Conservation (phyloP, 1,140 invertebrate genomes). For the Trigoniulus corallinus region DNA sequence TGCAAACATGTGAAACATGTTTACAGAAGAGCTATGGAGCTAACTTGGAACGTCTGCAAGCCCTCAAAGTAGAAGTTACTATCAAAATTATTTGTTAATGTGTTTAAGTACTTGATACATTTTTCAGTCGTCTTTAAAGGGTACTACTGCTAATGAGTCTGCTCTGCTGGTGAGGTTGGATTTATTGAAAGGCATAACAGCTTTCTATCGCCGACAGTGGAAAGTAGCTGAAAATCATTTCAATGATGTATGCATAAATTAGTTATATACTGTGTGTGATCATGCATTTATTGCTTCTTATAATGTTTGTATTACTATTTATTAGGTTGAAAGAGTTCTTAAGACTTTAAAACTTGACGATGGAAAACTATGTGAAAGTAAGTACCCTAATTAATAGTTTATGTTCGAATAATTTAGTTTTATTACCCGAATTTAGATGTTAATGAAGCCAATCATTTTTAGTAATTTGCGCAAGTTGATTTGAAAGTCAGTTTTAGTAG, state of each 20-base stretch:
- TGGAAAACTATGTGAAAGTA: background rate
- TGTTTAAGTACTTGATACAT: background rate
- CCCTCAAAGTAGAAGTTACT: slow-evolving; percentile 13
- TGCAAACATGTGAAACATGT: slow-evolving; percentile 42
- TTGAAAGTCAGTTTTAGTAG: too few species aligned
- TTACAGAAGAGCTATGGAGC: slow-evolving; percentile 50
- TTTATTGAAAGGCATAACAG: slow-evolving; percentile 53
- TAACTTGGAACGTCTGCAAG: slow-evolving; percentile 46
- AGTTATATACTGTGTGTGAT: too few species aligned
- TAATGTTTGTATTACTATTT: background rate
- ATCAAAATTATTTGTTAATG: background rate
- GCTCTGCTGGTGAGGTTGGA: slow-evolving; percentile 55
- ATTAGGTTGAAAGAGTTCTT: background rate
- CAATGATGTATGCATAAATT: slow-evolving; percentile 22
- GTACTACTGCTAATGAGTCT: slow-evolving; percentile 40
- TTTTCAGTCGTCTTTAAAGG: slow-evolving; percentile 20
- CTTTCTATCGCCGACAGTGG: slow-evolving; percentile 50
- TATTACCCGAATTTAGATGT: too few species aligned
- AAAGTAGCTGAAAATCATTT: slow-evolving; percentile 38
- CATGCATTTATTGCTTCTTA: background rate
- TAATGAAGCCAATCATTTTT: too few species aligned
- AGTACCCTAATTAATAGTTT: too few species aligned
- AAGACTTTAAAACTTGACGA: background rate
- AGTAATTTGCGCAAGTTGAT: too few species aligned
- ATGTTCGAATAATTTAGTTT: too few species aligned